These are phyloP conservation scores for Platanista minor DNA, from an alignment of 2,113 vertebrate genomes.

Conservation along the genomic window DNA sequence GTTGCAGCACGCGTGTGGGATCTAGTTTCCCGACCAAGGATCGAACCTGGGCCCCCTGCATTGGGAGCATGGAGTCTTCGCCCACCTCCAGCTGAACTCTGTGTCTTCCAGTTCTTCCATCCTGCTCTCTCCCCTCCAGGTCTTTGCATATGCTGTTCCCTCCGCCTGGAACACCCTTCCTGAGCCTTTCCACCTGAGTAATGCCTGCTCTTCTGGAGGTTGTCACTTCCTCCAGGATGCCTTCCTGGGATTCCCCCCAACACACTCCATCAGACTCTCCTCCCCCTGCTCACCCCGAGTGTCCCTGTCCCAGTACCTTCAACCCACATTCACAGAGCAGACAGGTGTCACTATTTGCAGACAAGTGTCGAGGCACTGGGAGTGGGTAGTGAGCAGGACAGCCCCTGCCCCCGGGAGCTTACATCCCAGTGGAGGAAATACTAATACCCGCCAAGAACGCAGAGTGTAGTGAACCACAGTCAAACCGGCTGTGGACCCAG, in stretches of 20 bases:
- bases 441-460: rapidly evolving
- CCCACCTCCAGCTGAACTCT: background rate
- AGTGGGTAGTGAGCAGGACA: background rate
- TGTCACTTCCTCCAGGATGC: background rate
- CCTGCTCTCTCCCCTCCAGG: background rate
- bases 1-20: too few species aligned
- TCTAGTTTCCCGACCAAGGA: too few species aligned
- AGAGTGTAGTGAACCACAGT: too few species aligned
- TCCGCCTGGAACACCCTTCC: background rate
- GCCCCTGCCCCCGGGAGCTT: background rate
- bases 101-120: background rate
- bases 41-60: too few species aligned
- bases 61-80: too few species aligned
- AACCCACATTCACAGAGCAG: background rate
- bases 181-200: background rate
- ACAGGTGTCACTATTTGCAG: background rate
- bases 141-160: background rate
- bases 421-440: background rate
- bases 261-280: background rate
- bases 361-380: rapidly evolving
- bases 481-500: background rate
- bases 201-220: background rate
- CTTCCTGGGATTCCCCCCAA: background rate
- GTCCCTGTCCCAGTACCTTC: rapidly evolving
- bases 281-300: background rate